Conservation (phyloP, 2,113 vertebrate genomes). For the Varanus salvator region DNA sequence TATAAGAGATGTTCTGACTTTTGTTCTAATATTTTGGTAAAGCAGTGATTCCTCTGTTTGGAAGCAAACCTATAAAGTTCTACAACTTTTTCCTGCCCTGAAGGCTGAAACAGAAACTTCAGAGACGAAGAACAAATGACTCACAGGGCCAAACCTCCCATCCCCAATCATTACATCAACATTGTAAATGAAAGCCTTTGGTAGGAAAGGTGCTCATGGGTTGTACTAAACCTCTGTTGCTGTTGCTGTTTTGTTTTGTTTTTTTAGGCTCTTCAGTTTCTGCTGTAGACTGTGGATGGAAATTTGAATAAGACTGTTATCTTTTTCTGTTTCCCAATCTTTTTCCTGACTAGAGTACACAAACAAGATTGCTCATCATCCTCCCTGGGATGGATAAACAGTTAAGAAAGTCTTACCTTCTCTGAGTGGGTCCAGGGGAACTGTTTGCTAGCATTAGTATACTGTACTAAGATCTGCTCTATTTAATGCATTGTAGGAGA, state of each 20-base stretch:
- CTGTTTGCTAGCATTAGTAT: fast-evolving
- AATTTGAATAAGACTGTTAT: slow-evolving; percentile 39
- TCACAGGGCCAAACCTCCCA: background rate
- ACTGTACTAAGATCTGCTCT: background rate
- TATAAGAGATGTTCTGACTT: background rate
- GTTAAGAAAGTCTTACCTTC: background rate
- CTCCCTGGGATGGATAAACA: fast-evolving
- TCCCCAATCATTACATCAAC: background rate
- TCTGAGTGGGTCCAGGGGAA: fast-evolving
- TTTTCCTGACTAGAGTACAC: background rate
- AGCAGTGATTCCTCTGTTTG: background rate
- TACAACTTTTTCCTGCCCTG: background rate
- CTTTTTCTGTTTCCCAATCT: slow-evolving; percentile 39
- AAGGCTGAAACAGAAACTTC: background rate
- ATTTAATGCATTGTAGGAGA: slow-evolving; percentile 6
- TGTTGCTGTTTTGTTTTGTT: background rate
- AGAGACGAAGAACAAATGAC: background rate
- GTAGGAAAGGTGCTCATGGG: background rate
- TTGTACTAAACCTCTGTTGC: background rate
- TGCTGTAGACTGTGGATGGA: slow-evolving; percentile 16
- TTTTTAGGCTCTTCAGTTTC: background rate
- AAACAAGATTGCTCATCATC: slow-evolving; percentile 41
- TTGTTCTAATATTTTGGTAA: background rate
- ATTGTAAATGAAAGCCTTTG: background rate
- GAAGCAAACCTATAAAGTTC: background rate